These are phyloP conservation scores for Felis chaus DNA, from an alignment of 2,113 vertebrate species.

Conservation along the genomic window DNA sequence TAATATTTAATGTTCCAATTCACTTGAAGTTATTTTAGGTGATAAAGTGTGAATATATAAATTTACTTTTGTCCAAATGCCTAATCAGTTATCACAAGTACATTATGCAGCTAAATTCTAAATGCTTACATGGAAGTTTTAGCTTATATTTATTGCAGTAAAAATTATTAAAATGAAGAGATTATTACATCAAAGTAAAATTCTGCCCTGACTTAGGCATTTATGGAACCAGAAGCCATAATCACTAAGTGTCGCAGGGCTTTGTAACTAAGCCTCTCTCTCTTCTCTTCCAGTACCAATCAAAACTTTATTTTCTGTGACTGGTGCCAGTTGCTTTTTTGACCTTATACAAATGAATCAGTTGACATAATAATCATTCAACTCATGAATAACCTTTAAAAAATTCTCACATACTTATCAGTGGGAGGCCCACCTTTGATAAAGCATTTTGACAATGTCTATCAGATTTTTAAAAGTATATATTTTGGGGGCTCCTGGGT, in stretches of 20 bases:
- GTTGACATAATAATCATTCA: neutral
- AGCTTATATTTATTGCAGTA: neutral
- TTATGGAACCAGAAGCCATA: neutral
- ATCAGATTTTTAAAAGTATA: neutral
- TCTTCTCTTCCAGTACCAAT: neutral
- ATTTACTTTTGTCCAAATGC: neutral
- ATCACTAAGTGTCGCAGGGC: neutral
- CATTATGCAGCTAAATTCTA: neutral
- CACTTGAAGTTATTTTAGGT: neutral
- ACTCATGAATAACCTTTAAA: neutral
- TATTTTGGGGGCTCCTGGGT: neutral
- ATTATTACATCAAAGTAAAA: neutral
- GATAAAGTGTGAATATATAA: neutral
- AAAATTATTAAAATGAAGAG: neutral
- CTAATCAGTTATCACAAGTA: neutral
- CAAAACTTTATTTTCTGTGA: neutral
- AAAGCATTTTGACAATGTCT: neutral
- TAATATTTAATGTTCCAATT: neutral
- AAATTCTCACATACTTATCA: neutral
- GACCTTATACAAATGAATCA: neutral
- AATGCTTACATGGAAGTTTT: neutral
- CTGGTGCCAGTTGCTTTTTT: neutral
- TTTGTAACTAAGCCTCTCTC: neutral
- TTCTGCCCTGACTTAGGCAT: neutral
- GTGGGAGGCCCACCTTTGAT: neutral